phyloP scores from a whole-genome alignment of 2,113 vertebrate species.

The Calyptomena viridis region DNA sequence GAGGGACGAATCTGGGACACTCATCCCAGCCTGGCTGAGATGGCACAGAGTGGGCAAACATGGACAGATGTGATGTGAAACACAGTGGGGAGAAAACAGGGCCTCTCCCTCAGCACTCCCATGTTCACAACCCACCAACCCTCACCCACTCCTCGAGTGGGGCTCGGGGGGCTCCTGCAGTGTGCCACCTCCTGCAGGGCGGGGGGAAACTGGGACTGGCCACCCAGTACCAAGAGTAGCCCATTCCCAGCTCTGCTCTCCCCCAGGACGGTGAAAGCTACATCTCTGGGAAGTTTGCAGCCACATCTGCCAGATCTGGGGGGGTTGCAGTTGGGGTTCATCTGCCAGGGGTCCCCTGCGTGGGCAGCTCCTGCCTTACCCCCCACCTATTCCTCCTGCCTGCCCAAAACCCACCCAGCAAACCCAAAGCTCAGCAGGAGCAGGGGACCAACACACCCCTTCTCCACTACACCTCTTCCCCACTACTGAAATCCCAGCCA shows the following conservation, averaged over 20 bases:
- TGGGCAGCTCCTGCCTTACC: not conserved
- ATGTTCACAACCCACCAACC: not conserved
- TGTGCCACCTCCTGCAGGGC: not conserved
- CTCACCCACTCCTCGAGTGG: accelerated
- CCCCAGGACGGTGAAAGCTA: not conserved
- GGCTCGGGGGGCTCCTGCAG: not conserved
- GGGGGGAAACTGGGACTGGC: not conserved
- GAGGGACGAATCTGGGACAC: not conserved
- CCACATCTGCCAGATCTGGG: not conserved
- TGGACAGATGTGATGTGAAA: not conserved
- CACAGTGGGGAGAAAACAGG: accelerated
- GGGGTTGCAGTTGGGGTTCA: not conserved
- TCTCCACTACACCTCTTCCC: accelerated
- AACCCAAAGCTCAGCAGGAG: not conserved
- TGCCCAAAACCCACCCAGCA: not conserved
- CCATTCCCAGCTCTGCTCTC: not conserved
- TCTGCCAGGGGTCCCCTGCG: no score
- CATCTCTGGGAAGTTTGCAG: not conserved
- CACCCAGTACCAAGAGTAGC: accelerated
- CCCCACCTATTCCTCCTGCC: not conserved
- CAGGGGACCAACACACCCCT: accelerated
- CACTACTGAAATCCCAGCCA: accelerated
- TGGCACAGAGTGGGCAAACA: not conserved
- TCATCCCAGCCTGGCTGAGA: accelerated
- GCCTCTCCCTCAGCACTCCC: not conserved